Percentiles rank a stretch among this genome's conserved stretches.
These are phyloP conservation scores for Apoda limacodes DNA, from an alignment of 2,888 invertebrate genomes.

Conservation along the genomic window DNA sequence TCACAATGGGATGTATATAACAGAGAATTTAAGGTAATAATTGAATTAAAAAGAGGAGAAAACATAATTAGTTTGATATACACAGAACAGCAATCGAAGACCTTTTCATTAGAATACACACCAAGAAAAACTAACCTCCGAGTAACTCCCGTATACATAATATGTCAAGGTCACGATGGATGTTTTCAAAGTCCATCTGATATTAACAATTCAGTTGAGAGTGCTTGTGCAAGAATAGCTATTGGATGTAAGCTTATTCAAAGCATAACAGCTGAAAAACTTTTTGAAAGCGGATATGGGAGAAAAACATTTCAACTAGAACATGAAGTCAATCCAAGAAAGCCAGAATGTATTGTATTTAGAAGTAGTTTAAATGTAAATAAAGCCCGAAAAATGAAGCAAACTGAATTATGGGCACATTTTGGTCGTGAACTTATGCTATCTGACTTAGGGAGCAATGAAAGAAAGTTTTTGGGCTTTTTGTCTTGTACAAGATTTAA, in stretches of 20 bases:
- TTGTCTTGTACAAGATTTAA: slow-evolving; percentile 87
- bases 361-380: slow-evolving; percentile 76
- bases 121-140: slow-evolving; percentile 70
- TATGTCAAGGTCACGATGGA: slow-evolving; percentile 84
- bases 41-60: slow-evolving; percentile 72
- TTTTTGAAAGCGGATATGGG: slow-evolving; percentile 81
- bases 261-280: slow-evolving; percentile 87
- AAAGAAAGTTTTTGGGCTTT: slow-evolving; percentile 90
- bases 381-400: slow-evolving; percentile 78
- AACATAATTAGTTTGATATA: slow-evolving; percentile 74
- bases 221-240: slow-evolving; percentile 81
- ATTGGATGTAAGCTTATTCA: slow-evolving; percentile 86
- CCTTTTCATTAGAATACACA: slow-evolving; percentile 65
- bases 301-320: slow-evolving; percentile 87
- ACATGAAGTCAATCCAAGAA: slow-evolving; percentile 67
- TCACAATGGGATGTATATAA: slow-evolving; percentile 73
- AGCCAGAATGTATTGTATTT: slow-evolving; percentile 78
- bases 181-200: slow-evolving; percentile 77
- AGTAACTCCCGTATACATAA: slow-evolving; percentile 85
- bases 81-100: slow-evolving; percentile 48
- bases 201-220: slow-evolving; percentile 74
- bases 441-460: slow-evolving; percentile 71
- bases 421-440: slow-evolving; percentile 88
- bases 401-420: slow-evolving; percentile 85
- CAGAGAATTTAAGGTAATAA: slow-evolving; percentile 77